A percentile compares a stretch with the other conserved stretches of the same genome.
Evolutionary conservation across 2,888 invertebrate genomes (phyloP).

Genomic region (Sphinx pinastri): DNA sequence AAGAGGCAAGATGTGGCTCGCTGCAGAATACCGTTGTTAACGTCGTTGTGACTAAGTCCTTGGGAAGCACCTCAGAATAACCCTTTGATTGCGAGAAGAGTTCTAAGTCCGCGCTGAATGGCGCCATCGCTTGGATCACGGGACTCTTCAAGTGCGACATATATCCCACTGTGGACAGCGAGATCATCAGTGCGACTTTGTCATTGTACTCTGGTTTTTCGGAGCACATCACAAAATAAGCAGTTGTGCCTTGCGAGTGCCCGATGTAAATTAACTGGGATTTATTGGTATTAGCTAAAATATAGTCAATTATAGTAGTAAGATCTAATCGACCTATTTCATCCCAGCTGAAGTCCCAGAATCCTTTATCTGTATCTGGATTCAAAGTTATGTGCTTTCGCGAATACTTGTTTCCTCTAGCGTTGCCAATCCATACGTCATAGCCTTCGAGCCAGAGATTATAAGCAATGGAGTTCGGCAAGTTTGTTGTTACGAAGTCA

Average conservation of each 20-base stretch:
- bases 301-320: slow-evolving; percentile 89
- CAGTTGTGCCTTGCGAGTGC: slow-evolving; percentile 88
- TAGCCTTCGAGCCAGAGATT: slow-evolving; percentile 84
- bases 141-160: slow-evolving; percentile 66
- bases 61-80: slow-evolving; percentile 29
- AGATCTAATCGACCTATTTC: slow-evolving; percentile 89
- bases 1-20: background rate
- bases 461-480: slow-evolving; percentile 80
- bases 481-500: slow-evolving; percentile 87
- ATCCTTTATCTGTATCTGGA: slow-evolving; percentile 54
- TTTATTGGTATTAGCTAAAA: slow-evolving; percentile 77
- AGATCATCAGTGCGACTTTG: slow-evolving; percentile 83
- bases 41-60: slow-evolving; percentile 17
- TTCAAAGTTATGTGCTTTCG: slow-evolving; percentile 66
- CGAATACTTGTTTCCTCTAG: slow-evolving; percentile 87
- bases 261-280: slow-evolving; percentile 87
- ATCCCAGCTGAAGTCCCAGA: slow-evolving; percentile 88
- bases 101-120: background rate
- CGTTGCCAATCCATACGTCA: slow-evolving; percentile 91
- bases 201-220: slow-evolving; percentile 83
- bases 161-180: slow-evolving; percentile 85
- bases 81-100: slow-evolving; percentile 16
- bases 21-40: slow-evolving; percentile 27
- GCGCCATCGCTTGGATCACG: slow-evolving; percentile 12
- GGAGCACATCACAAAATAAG: slow-evolving; percentile 85